Conservation (phyloP, 1,140 invertebrate species). For the Chionoecetes opilio region DNA sequence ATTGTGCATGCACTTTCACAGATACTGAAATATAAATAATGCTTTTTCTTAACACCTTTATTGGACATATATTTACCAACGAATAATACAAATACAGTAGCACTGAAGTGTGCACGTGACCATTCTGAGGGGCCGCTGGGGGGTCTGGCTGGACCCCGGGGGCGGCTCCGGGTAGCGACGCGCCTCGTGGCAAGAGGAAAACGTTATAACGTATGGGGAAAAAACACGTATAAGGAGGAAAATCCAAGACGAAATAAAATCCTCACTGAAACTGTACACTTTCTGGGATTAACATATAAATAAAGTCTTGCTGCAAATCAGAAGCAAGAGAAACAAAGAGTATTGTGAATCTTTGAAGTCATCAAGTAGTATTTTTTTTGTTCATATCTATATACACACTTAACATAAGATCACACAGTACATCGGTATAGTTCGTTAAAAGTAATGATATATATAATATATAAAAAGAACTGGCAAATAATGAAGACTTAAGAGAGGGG, state of each 20-base stretch:
- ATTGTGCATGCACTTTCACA: too few species aligned
- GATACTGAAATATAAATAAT: neutral
- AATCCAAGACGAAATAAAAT: neutral
- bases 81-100: conserved; percentile 78
- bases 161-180: neutral
- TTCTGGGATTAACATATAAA: neutral
- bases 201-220: neutral
- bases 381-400: conserved; percentile 18
- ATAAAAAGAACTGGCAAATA: neutral
- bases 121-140: conserved; percentile 60
- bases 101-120: conserved; percentile 68
- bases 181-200: neutral
- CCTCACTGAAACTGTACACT: neutral
- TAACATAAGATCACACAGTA: neutral
- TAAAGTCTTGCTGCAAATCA: neutral
- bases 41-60: conserved; percentile 68
- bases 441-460: conserved; percentile 44
- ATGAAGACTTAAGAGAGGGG: neutral
- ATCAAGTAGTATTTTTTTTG: neutral
- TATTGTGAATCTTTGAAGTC: neutral
- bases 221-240: neutral
- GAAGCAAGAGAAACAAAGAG: neutral
- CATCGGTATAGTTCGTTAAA: conserved; percentile 9
- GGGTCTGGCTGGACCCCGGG: too few species aligned
- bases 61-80: conserved; percentile 78